Evolutionary conservation across 37 sponge, comb jelly and placozoan species (phyloP).

Genomic region (Chondrosia reniformis): DNA sequence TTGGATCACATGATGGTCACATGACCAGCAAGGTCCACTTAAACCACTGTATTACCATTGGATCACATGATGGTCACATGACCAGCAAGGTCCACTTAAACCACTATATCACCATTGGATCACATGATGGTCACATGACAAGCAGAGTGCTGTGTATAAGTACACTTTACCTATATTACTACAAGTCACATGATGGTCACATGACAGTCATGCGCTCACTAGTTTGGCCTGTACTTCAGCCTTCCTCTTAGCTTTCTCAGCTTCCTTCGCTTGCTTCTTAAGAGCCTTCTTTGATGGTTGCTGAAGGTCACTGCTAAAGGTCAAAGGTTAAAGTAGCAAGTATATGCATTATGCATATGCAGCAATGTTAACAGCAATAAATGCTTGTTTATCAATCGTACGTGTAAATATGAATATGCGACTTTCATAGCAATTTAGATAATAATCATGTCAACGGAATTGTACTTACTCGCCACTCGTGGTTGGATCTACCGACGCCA

Average conservation of each 20-base stretch:
- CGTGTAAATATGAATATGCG: no score
- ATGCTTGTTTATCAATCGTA: not conserved
- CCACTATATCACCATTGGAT: not conserved
- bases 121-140: not conserved
- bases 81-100: not conserved
- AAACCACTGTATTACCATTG: not conserved
- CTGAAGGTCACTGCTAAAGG: conserved; percentile 25
- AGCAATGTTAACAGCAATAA: not conserved
- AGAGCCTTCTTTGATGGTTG: conserved; percentile 85
- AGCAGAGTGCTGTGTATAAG: no score
- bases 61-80: not conserved
- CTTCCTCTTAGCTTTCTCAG: conserved; percentile 86
- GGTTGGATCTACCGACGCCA: no score
- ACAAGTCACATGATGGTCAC: no score
- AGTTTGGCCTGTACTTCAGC: conserved; percentile 65
- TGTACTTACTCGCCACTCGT: no score
- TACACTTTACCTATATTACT: no score
- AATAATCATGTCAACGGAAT: no score
- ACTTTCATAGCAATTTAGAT: no score
- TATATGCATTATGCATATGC: no score
- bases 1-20: not conserved
- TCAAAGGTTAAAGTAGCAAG: not conserved
- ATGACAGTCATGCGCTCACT: conserved; percentile 49
- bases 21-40: no score
- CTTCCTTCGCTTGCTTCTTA: conserved; percentile 93